A percentile compares a stretch with the other conserved stretches of the same genome.
Evolutionary conservation across 2,888 invertebrate genomes (phyloP).

Genomic region (Fragum fragum): DNA sequence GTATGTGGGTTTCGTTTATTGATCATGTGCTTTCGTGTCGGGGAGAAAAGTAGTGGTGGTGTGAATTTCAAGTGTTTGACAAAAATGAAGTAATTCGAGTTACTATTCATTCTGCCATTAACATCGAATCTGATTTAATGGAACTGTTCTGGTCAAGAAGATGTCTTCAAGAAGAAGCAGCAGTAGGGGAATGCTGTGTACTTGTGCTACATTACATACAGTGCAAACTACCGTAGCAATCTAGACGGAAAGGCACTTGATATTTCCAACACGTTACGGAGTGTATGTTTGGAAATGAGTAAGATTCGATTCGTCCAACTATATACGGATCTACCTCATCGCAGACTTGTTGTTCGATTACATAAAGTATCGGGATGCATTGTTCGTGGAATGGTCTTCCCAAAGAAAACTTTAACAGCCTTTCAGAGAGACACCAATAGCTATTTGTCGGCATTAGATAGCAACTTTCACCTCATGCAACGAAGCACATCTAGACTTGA

Average conservation of each 20-base stretch:
- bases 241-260: conserved; percentile 50
- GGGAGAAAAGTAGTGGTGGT: conserved; percentile 45
- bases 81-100: conserved; percentile 1
- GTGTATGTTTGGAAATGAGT: conserved; percentile 27
- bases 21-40: conserved; percentile 62
- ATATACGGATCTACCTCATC: conserved; percentile 56
- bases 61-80: conserved; percentile 30
- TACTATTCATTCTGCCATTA: conserved; percentile 43
- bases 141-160: conserved; percentile 50
- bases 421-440: conserved; percentile 37
- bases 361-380: conserved; percentile 57
- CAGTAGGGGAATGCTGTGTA: conserved; percentile 34
- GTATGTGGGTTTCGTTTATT: no score
- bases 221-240: conserved; percentile 47
- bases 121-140: conserved; percentile 37
- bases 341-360: conserved; percentile 40
- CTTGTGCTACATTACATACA: conserved; percentile 45
- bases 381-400: conserved; percentile 37
- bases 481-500: conserved; percentile 46
- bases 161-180: conserved; percentile 48
- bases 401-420: conserved; percentile 31
- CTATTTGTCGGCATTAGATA: conserved; percentile 46
- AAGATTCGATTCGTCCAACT: conserved; percentile 54
- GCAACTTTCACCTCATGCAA: conserved; percentile 34
- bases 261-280: conserved; percentile 28